Base-by-base conservation (phyloP, 2,113 vertebrate genomes). In the Cephalopterus ornatus region DNA sequence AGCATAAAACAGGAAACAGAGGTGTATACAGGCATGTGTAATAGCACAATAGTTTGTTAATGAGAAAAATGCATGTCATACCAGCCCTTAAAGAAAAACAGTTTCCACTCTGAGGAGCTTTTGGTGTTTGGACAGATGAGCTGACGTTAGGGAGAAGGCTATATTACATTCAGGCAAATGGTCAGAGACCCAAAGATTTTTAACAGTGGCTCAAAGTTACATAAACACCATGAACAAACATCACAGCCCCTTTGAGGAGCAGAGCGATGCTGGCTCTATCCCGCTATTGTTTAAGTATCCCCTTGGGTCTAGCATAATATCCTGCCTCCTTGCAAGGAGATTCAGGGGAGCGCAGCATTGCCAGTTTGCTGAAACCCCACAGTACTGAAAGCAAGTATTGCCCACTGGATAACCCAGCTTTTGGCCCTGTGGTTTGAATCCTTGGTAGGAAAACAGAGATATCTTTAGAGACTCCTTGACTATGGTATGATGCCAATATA, bases 371-470 rank as follows among this genome's bases (percentile, higher is more conserved):
- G 82, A 76, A 93, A 73, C 5, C 3, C 35, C 62, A 30, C 28
- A 27, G 32, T 27, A 58, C 1, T 28, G 53, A 66, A 76, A 85
- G 32, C 41, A 88, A 46, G 14, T 22, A 8, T 28, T 58, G 33
- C 32, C 14, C 0, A 0, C 11, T 53, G 61, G 8, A 73, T 37
- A 85, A 23, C 7, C 1, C 41, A 53, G 53, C 15, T 58, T 83
- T 84, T 73, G 46, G 27, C 32, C 26, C 21, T 73, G 5, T 20
- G 55, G 5, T 72, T 68, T 75, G 30, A 75, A 78, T 63, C 44
- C 35, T 58, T 55, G n/a, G 35, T 52, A 65, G 30, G 8, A 4
- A 16, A 37, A 74, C 33, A 72, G 50, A 46, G 35, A 35, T 71
- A 2, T 21, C 42, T 30, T n/a, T 33, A 72, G 59, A 74, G 32